Base-by-base conservation (phyloP, 2,888 invertebrate genomes). In the Acanthococcus lagerstroemiae region DNA sequence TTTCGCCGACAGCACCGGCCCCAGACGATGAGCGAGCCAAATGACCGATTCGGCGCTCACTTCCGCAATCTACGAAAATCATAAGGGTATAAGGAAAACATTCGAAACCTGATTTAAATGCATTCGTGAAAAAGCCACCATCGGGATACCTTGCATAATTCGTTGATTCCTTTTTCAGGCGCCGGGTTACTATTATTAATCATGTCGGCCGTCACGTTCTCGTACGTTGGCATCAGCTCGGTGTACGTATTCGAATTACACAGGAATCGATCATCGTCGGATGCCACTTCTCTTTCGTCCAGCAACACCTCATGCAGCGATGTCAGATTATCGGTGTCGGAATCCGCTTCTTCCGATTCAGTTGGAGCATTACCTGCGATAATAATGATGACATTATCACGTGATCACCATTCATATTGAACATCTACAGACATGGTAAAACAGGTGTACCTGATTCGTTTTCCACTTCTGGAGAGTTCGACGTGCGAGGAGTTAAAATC, bases 11-110 rank as follows among this genome's bases (percentile, higher is more conserved):
- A 97, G 80, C 55, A 96, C 91, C 0, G 97, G 96, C 0, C 97
- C 97, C 19, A 97, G 78, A 69, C 95, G 83, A 77, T 95, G 91
- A 0, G 94, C 87, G 67, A 97, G 74, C 95, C 96, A 96, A 68
- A 92, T 84, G 1, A 93, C 78, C 73, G 90, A 91, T 73, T 91
- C 92, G 0, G 86, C 90, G 52, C 70, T 69, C 25, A 73, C 71
- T 71, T 73, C 72, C n/a, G 71, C 72, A 25, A 69, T 65, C 69
- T 69, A 25, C 27, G 45, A 1, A 66, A 3, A 66, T 30, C 19
- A 0, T 17, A 17, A 17, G 17, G 6, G 17, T 12, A 48, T 17
- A 48, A 12, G 6, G 50, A 48, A 48, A 19, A n/a, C n/a, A n/a
- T 7, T 17, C 50, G 19, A 19, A 48, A 12, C 17, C n/a, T n/a